phyloP scores from a whole-genome alignment of 2,113 vertebrate species.

The Nicator chloris region DNA sequence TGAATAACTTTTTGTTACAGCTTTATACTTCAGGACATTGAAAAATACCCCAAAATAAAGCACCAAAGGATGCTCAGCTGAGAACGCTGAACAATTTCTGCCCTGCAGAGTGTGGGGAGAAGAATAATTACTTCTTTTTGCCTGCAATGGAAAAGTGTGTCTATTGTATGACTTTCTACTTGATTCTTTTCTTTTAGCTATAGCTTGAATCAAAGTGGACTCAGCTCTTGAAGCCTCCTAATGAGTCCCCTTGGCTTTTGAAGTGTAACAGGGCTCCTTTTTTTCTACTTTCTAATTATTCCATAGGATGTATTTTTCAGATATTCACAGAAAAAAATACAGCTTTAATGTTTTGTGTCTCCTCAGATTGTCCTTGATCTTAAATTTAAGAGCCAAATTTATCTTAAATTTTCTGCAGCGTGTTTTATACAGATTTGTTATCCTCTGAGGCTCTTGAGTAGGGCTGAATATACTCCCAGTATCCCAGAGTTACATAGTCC shows the following conservation, averaged over 20 bases:
- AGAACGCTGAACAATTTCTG: neutral
- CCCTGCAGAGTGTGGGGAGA: neutral
- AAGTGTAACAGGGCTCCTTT: neutral
- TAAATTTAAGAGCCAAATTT: too few relatives aligned
- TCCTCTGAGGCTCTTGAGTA: neutral
- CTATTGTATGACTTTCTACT: neutral
- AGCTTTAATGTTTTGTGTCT: neutral
- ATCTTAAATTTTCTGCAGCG: too few relatives aligned
- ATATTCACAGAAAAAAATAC: neutral
- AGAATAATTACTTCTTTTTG: neutral
- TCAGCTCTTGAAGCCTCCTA: neutral
- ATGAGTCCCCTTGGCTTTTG: neutral
- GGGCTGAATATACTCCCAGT: neutral
- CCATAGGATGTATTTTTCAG: neutral
- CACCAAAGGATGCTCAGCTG: neutral
- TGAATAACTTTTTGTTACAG: neutral
- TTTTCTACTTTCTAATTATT: neutral
- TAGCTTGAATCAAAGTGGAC: neutral
- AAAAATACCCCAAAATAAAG: neutral
- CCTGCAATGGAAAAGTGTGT: neutral
- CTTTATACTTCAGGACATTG: neutral
- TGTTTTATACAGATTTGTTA: neutral
- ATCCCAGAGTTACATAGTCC: neutral
- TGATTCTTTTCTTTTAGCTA: neutral
- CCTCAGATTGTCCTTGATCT: neutral